Conservation (phyloP, 2,113 vertebrate species). For the Engystomops pustulosus region DNA sequence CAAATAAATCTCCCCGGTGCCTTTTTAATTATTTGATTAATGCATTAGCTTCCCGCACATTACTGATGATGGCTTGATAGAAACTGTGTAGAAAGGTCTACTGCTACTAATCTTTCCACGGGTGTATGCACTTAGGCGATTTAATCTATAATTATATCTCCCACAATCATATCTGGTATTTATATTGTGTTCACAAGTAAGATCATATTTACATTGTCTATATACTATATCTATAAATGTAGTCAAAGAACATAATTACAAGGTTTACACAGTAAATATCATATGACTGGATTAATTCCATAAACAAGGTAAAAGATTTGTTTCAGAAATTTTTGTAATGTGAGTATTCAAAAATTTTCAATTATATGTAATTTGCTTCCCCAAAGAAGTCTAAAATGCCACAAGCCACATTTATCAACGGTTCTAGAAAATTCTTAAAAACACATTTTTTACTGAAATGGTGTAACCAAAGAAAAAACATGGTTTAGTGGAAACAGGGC, state of each 20-base stretch:
- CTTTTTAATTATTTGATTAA: constrained; percentile 53
- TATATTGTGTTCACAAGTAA: neutral
- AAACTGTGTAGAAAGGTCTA: constrained; percentile 17
- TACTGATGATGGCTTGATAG: neutral
- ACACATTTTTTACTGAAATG: too few relatives aligned
- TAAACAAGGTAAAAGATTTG: too few relatives aligned
- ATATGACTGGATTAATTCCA: too few relatives aligned
- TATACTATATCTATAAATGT: neutral
- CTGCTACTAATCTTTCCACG: constrained; percentile 20
- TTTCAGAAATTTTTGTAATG: too few relatives aligned
- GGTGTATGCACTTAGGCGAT: constrained; percentile 24
- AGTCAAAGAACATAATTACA: neutral
- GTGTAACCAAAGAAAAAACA: too few relatives aligned
- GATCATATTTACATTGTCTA: neutral
- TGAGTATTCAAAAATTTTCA: too few relatives aligned
- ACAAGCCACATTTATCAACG: too few relatives aligned
- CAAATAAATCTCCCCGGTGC: constrained; percentile 48
- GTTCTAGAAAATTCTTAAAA: too few relatives aligned
- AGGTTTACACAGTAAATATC: neutral
- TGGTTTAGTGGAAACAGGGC: too few relatives aligned
- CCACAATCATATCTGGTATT: neutral
- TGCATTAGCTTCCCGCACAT: constrained; percentile 23
- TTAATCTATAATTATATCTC: neutral
- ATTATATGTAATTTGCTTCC: too few relatives aligned
- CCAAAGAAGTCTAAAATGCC: too few relatives aligned